Conservation (phyloP, 1,140 invertebrate species). For the Periplaneta americana region DNA sequence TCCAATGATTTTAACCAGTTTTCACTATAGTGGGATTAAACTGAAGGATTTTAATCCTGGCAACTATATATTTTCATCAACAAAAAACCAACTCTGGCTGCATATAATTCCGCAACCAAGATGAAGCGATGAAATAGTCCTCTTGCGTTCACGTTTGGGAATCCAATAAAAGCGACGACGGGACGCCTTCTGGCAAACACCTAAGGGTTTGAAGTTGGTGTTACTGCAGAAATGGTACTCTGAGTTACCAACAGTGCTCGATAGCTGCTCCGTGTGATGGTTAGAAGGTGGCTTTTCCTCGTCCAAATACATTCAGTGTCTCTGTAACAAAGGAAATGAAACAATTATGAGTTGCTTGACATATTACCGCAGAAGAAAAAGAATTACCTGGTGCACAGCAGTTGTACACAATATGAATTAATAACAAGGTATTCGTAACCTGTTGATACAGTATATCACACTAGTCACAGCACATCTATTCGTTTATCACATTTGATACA, state of each 20-base stretch:
- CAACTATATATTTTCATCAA: background rate
- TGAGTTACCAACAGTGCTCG: background rate
- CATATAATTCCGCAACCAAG: background rate
- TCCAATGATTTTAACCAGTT: too few species aligned
- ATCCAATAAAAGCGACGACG: conserved; percentile 25
- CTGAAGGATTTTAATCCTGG: background rate
- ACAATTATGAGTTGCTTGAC: too few species aligned
- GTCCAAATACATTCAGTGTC: conserved; percentile 15
- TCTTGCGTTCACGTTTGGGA: conserved; percentile 28
- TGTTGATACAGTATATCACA: too few species aligned
- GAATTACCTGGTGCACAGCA: too few species aligned
- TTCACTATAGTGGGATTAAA: background rate
- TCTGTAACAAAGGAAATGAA: conserved; percentile 5
- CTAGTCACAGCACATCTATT: too few species aligned
- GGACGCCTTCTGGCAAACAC: background rate
- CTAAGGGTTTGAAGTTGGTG: conserved; percentile 3
- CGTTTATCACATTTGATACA: too few species aligned
- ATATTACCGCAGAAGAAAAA: too few species aligned
- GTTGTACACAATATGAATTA: too few species aligned
- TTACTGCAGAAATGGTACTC: background rate
- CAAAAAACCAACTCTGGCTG: background rate
- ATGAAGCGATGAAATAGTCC: conserved; percentile 7
- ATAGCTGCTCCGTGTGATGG: background rate
- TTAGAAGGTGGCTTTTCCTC: background rate
- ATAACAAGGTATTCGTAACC: too few species aligned